phyloP scores from a whole-genome alignment of 2,113 vertebrate species.

The Numenius arquata region DNA sequence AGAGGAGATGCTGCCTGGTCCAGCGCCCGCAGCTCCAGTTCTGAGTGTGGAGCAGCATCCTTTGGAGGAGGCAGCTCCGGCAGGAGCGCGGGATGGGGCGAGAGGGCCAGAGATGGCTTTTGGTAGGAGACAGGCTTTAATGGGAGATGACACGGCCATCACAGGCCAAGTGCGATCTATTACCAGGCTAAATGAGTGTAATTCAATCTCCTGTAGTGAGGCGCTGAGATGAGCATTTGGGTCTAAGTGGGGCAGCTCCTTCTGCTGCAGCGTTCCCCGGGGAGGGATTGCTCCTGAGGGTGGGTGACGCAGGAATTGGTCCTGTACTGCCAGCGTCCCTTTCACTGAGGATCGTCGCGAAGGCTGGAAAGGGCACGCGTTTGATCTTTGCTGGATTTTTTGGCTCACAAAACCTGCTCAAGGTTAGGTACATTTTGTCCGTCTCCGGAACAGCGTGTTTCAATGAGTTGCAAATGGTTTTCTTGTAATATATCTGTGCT shows the following conservation, averaged over 20 bases:
- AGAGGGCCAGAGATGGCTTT: not conserved
- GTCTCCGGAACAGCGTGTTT: not conserved
- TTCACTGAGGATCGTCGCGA: not conserved
- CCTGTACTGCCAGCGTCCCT: not conserved
- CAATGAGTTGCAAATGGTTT: not conserved
- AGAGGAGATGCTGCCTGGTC: not conserved
- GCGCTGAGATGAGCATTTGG: not conserved
- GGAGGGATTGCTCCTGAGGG: not conserved
- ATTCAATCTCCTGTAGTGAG: not conserved
- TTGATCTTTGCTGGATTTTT: not conserved
- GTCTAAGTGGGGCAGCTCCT: not conserved
- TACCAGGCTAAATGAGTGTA: not conserved
- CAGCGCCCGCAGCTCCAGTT: not conserved
- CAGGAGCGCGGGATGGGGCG: not conserved
- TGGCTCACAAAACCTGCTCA: not conserved
- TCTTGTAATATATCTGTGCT: not conserved
- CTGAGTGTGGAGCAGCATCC: not conserved
- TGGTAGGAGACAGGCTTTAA: not conserved
- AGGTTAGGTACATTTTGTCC: not conserved
- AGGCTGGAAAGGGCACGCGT: not conserved
- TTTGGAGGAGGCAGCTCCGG: not conserved
- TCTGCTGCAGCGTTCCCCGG: not conserved
- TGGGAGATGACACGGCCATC: not conserved
- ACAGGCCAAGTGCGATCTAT: not conserved
- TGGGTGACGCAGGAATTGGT: not conserved